Evolutionary conservation across 2,888 invertebrate species (phyloP), one percentile per base, ranked within the genome.

Genomic region (Zeuzera pyrina): DNA sequence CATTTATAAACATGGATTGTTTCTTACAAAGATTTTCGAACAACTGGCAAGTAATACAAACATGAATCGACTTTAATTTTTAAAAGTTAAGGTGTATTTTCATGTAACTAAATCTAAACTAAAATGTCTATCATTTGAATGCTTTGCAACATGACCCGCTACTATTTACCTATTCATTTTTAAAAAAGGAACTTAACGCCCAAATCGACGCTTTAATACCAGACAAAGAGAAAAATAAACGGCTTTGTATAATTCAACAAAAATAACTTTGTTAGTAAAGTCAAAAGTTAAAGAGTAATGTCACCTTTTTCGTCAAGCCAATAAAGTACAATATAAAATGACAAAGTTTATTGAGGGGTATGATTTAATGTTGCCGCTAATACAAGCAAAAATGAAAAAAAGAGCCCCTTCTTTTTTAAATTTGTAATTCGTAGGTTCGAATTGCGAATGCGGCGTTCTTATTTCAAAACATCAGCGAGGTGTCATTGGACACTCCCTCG

Each of bases 141-240:
- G 62, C 67, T 69, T 60, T 69, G 81, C 63, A 81, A 81, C 53
- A 51, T 42, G 81, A 81, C 52, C 53, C 72, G 57, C 46, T 61
- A 71, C 69, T 81, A 79, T 83, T 83, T 81, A 79, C 77, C 79
- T 81, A 79, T 83, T 79, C 81, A 81, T 81, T 81, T 78, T 64
- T 62, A 65, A 65, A 79, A 76, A 77, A 69, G 70, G 74, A 79
- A 78, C 72, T 77, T 72, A 74, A 81, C 81, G 78, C 81, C 81
- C 79, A 81, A 78, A 81, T 81, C 78, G 78, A 67, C 68, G 68
- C 70, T 58, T 69, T 78, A 78, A 79, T 74, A 69, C 58, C 50
- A 54, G 41, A 81, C 81, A 81, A 79, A 78, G 67, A 67, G 68
- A 70, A 73, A 77, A 78, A 79, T 83, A 83, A 81, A 79, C 79